These are phyloP conservation scores for Peromyscus leucopus DNA, from an alignment of 2,113 vertebrate genomes.

Conservation along the genomic window DNA sequence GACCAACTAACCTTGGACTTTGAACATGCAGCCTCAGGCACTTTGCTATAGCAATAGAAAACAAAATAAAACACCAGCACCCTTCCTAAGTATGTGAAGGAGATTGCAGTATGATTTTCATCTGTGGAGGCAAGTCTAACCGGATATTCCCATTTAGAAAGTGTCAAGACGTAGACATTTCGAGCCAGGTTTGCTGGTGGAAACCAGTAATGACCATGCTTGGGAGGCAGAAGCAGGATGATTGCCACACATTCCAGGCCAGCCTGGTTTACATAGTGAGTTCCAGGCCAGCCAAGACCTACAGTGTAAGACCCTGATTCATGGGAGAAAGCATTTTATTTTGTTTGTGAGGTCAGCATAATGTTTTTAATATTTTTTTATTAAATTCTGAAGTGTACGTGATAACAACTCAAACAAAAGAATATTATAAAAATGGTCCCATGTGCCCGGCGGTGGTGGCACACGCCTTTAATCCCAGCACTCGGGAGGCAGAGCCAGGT, in stretches of 20 bases:
- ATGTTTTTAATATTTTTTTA: conserved; percentile 56
- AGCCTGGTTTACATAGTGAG: not conserved
- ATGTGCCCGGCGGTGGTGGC: no score
- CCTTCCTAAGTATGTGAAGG: conserved; percentile 38
- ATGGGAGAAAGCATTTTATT: not conserved
- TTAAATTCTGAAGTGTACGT: conserved; percentile 10
- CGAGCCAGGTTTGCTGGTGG: not conserved
- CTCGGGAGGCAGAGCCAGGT: no score
- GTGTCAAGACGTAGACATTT: conserved; percentile 45
- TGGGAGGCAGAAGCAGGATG: not conserved
- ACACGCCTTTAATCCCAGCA: no score
- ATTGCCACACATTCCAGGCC: not conserved
- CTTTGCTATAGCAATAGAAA: conserved; percentile 31
- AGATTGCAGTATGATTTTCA: conserved; percentile 35
- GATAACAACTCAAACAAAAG: conserved; percentile 42
- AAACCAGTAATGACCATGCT: not conserved
- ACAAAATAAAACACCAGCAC: not conserved
- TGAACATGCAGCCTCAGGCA: not conserved
- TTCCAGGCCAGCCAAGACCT: not conserved
- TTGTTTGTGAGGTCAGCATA: conserved; percentile 29
- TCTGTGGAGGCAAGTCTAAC: conserved; percentile 28
- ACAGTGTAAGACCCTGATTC: not conserved
- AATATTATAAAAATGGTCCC: not conserved
- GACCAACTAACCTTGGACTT: not conserved
- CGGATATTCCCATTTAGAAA: conserved; percentile 29